Base-by-base conservation (phyloP, 2,888 invertebrate species). In the Nemapogon koenigi region DNA sequence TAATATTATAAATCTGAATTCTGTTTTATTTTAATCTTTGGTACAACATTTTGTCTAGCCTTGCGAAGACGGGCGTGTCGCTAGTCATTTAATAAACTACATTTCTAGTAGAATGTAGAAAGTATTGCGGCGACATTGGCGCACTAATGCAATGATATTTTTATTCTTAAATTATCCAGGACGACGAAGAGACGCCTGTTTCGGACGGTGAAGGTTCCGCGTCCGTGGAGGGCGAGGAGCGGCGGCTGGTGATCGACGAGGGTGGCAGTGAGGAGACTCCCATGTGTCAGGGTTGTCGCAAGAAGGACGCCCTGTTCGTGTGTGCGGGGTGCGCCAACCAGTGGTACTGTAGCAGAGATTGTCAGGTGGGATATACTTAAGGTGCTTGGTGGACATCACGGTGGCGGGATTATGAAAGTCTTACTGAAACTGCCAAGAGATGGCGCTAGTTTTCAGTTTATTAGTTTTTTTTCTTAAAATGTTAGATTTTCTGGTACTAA, bases 301-400 rank as follows among this genome's bases (percentile, higher is more conserved):
- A 87, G 41, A 83, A 87, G 45, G 84, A 89, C 51, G 92, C 93
- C 43, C 91, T 90, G 71, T 94, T 90, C 59, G 91, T 92, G 29
- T 94, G 94, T 62, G 92, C 92, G 30, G 92, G 91, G 35, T 94
- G 94, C 64, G 90, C 89, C 47, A 91, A 91, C 71, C 93, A 93
- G 73, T 95, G 94, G 94, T 95, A 96, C 68, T 96, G 95, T 82
- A 93, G 92, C 58, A 83, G 92, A 39, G 90, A 91, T 47, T 96
- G 95, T 64, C 95, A 95, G 88, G 94, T 94, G 68, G 16, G n/a
- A 11, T n/a, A 7, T 29, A 15, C 19, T 6, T 16, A 3, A 22
- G 10, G 13, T 22, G 19, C 3, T 8, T 4, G 7, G n/a, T n/a
- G n/a, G n/a, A n/a, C n/a, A n/a, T n/a, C n/a, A n/a, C n/a, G n/a